Base-by-base conservation (phyloP, 2,797 vertebrate genomes). In the Hydrolagus colliei region DNA sequence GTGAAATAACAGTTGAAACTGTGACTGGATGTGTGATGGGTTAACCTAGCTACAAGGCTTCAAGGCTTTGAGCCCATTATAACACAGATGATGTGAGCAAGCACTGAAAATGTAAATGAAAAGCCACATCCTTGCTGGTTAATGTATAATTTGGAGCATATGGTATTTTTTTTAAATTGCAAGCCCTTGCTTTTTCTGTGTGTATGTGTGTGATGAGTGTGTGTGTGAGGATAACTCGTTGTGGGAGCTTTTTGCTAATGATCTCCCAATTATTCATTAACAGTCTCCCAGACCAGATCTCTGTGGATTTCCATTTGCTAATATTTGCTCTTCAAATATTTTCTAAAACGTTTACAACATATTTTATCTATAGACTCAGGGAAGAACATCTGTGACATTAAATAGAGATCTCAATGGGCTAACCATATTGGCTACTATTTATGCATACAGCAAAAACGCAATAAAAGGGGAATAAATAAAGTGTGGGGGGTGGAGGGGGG, bases 281-380 rank as follows among this genome's bases (percentile, higher is more conserved):
- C 95, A 93, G 92, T 89, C 89, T 91, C 89, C 93, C 95, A 93
- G 92, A 94, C 93, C 92, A 93, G 93, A 88, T 91, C 90, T 88
- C 92, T 92, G 93, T 93, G 92, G 93, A 93, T 94, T 95, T 92
- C 91, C 93, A 93, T 94, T 89, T 93, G 95, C 94, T 95, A 97
- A 96, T 98, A 96, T 99, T 98, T 99, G 94, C 96, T 98, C 92
- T 95, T 96, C 97, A 98, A 98, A 98, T 96, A 98, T 96, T 97
- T 96, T 94, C 93, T 93, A 94, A 91, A 95, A 94, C 92, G 92
- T 96, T 96, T 96, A 96, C 95, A 93, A 91, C 94, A 92, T 92
- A 94, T 93, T 94, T 95, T 95, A 95, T 95, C 92, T 93, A 87
- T 91, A 90, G 91, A 90, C 92, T 91, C 91, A 91, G 91, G 92